Evolutionary conservation across 2,888 invertebrate species (phyloP), one percentile per base, ranked within the genome.

Genomic region (Drosophila incognita): DNA sequence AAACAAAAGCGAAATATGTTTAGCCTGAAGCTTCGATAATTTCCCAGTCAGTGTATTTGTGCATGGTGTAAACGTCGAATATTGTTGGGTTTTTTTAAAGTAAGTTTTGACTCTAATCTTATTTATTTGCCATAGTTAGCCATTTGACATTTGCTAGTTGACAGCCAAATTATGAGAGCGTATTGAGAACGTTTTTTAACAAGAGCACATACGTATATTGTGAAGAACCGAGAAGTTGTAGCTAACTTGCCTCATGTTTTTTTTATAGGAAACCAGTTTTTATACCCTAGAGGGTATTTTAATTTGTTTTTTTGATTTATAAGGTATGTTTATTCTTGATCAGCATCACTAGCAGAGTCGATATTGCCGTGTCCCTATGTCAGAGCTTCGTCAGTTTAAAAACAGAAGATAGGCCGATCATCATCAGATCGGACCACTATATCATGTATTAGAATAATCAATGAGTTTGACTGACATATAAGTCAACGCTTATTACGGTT

Each of bases 21-120:
- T 51, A 40, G 54, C 69, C 62, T 29, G 66, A 21, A 60, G 75
- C 62, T 54, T 58, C 40, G 58, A 46, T 59, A 59, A 68, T 64
- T 42, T 60, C 24, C 48, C 11, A 48, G 0, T 51, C 5, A 31
- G 31, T 4, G n/a, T 46, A 36, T 56, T 59, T 48, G 38, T n/a
- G 13, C 15, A 2, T 38, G 21, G 24, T 62, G 38, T 57, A 56
- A 67, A 27, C 7, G 35, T 33, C 54, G 21, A 33, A 24, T 36
- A 6, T 61, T n/a, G 27, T 21, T 61, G 18, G 15, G 66, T 36
- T 66, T n/a, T 29, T 15, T 29, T 29, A 5, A 7, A 24, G 27
- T 27, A 3, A 27, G 0, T 36, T 59, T 42, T 49, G 49, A 3
- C 42, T 48, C 6, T 31, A 71, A 71, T 29, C 24, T 52, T 58